A percentile compares a stretch with the other conserved stretches of the same genome.
phyloP scores from a whole-genome alignment of 2,113 vertebrate genomes.

The Oreamnos americanus region DNA sequence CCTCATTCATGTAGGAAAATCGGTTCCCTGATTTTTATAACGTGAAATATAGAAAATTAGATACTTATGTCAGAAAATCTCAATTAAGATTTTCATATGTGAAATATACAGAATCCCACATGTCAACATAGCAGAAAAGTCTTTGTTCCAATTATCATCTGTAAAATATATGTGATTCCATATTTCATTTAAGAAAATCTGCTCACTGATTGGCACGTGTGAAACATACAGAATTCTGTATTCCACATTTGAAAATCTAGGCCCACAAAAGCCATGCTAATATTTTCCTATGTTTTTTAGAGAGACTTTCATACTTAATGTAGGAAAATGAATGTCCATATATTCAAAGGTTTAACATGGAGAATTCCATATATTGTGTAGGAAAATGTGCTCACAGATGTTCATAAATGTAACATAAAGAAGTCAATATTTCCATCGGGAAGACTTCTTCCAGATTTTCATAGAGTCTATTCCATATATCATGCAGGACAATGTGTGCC shows the following conservation, averaged over 20 bases:
- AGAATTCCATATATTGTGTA: too few species aligned
- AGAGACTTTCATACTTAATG: not conserved
- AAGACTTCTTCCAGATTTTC: not conserved
- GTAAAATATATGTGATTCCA: not conserved
- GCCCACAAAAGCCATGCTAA: not conserved
- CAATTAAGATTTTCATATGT: not conserved
- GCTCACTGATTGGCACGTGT: accelerated
- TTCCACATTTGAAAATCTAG: not conserved
- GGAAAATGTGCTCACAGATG: too few species aligned
- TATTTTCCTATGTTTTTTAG: not conserved
- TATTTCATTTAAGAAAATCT: not conserved
- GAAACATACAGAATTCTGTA: not conserved
- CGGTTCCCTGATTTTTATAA: not conserved
- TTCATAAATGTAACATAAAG: too few species aligned
- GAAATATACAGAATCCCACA: not conserved
- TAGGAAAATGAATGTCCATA: too few species aligned
- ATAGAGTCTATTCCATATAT: not conserved
- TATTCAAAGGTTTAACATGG: too few species aligned
- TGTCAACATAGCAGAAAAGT: not conserved
- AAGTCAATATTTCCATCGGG: too few species aligned
- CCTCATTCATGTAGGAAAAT: not conserved
- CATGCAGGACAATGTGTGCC: not conserved
- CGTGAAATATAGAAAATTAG: not conserved
- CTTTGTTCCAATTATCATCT: not conserved
- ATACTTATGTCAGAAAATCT: not conserved